Percentiles rank a stretch among this genome's conserved stretches.
phyloP scores from a whole-genome alignment of 2,113 vertebrate species.

The Charadrius vociferus region DNA sequence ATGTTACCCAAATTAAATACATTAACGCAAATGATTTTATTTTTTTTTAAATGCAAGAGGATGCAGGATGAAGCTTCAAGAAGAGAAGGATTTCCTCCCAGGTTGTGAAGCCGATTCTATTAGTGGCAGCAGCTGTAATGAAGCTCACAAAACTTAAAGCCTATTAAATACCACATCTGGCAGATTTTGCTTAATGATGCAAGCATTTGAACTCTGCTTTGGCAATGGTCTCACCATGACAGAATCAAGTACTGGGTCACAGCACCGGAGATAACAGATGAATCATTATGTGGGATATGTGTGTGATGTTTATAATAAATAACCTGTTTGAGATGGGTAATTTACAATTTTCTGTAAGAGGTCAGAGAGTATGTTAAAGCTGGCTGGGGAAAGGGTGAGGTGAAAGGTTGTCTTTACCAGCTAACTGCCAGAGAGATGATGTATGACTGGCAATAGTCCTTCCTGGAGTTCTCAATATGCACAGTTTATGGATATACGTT shows the following conservation, averaged over 20 bases:
- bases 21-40: background rate
- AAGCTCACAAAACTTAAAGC: background rate
- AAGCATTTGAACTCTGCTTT: background rate
- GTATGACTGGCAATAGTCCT: background rate
- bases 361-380: background rate
- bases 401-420: background rate
- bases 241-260: background rate
- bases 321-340: background rate
- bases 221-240: background rate
- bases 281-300: background rate
- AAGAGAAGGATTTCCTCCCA: background rate
- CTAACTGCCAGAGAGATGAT: background rate
- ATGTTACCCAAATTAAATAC: background rate
- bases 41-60: background rate
- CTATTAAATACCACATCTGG: background rate
- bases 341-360: background rate
- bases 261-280: background rate
- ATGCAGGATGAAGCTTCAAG: background rate
- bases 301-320: background rate
- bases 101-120: background rate
- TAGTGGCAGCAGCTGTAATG: background rate
- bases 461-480: background rate
- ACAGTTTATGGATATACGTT: background rate
- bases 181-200: background rate
- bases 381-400: background rate